Evolutionary conservation across 2,113 vertebrate species (phyloP), one percentile per base, ranked within the genome.

Genomic region (Ardeotis arabs): DNA sequence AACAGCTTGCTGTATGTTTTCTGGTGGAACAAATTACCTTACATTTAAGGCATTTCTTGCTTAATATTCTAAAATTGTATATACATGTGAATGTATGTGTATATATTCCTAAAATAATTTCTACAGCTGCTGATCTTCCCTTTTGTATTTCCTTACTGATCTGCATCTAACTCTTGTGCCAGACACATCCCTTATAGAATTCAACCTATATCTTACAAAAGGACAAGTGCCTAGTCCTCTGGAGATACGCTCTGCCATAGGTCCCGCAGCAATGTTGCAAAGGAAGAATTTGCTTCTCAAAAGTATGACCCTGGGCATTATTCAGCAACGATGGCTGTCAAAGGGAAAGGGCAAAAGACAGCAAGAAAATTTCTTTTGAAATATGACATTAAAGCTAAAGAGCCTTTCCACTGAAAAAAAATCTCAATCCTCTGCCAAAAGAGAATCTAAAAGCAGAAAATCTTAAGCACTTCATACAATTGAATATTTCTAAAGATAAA

Each of bases 281-380:
- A 89, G 72, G 67, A 77, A 89, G 25, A 81, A 76, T 80, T 69
- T 86, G 60, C 67, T 88, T 91, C 90, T 81, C 50, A 56, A n/a
- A 92, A 95, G 73, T 39, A 59, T 96, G 80, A 95, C 96, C 78
- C 70, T 81, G 60, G 67, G 95, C 94, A 94, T 97, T 96, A 94
- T 78, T 96, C 90, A 97, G 94, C 93, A 91, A 59, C 76, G 94
- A 88, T 78, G 89, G 70, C 45, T 92, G 87, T 80, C 88, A 91
- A 68, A 84, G 14, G 31, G 14, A 94, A 85, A 94, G 41, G 73
- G 53, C n/a, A 88, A 94, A 85, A 55, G 37, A 62, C 62, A 66
- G 58, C 20, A 74, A 74, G 63, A 89, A 81, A 66, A 60, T 14
- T 14, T 67, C 11, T 91, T 92, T 67, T 84, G 80, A 94, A 95